Evolutionary conservation across 1,140 invertebrate species (phyloP), one percentile per base, ranked within the genome.

Genomic region (Phymorhynchus buccinoides): DNA sequence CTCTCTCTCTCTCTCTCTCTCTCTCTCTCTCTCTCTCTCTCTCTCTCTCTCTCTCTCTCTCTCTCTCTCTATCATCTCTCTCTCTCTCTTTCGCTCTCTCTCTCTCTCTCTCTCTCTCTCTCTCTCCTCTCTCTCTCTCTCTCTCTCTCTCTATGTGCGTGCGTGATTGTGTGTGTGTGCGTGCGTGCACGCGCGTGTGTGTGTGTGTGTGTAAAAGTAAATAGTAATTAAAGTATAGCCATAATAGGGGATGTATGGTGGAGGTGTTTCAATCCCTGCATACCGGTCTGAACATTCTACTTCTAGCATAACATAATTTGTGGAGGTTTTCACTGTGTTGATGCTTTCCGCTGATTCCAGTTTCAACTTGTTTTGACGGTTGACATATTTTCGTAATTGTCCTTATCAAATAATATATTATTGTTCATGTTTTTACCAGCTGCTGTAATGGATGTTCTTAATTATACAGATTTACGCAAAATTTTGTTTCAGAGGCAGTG

Each of bases 161-260:
- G n/a, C 7, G 71, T 35, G 71, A 3, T 4, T 75, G 35, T 32
- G 35, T 37, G 35, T 32, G 71, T 75, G 66, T 68, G 66, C n/a
- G 66, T 27, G 27, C n/a, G 66, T 68, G 66, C n/a, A 27, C n/a
- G 66, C n/a, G 66, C n/a, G 66, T 68, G 66, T 68, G 66, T 68
- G 66, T 68, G 66, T 68, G 66, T 68, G 66, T 68, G 66, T 68
- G 66, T 68, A 27, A 12, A 27, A n/a, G 27, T 9, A 32, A 27
- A 9, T 6, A 68, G 4, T 68, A 27, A n/a, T 27, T 68, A 27
- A 32, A 68, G 66, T 68, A 7, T n/a, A 6, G 22, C 66, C n/a
- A 32, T 68, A n/a, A 6, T 9, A 9, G 7, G 7, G 7, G 4
- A 68, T 68, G 7, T 68, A 27, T 12, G 27, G 22, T n/a, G n/a